Evolutionary conservation across 2,888 invertebrate genomes (phyloP).

Genomic region (Chalcis sispes): DNA sequence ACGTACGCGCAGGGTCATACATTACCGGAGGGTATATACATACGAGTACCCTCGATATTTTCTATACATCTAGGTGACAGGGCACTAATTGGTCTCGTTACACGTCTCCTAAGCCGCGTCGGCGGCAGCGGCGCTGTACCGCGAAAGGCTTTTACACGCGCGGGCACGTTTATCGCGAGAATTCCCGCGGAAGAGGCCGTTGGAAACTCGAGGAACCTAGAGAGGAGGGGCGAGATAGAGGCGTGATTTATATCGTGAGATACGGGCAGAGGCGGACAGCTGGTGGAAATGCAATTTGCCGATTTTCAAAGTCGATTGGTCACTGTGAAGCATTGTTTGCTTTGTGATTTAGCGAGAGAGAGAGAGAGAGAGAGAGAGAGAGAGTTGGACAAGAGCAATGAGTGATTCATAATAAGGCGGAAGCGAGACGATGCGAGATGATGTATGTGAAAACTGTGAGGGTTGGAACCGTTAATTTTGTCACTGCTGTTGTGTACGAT

Average conservation of each 20-base stretch:
- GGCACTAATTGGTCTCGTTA: constrained; percentile 51
- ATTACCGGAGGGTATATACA: neutral
- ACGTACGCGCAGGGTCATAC: constrained; percentile 10
- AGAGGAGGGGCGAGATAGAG: neutral
- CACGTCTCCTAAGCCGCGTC: too few species aligned
- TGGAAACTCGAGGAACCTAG: too few species aligned
- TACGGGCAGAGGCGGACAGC: neutral
- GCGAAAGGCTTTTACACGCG: neutral
- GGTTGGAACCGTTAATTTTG: too few species aligned
- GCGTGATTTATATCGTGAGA: constrained; percentile 38
- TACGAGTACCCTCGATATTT: too few species aligned
- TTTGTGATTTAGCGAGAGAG: neutral
- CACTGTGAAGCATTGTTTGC: neutral
- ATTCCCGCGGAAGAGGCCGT: neutral
- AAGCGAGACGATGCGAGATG: neutral
- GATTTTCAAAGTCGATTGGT: constrained; percentile 19
- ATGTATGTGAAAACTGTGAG: too few species aligned
- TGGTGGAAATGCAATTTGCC: constrained; percentile 33
- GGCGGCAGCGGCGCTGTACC: too few species aligned
- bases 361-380: too few species aligned
- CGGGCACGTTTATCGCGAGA: neutral
- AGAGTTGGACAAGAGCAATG: neutral
- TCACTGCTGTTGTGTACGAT: too few species aligned
- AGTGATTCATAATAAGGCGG: constrained; percentile 2
- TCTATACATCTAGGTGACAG: too few species aligned